These are phyloP conservation scores for Anoplius nigerrimus DNA, from an alignment of 2,888 invertebrate genomes.

Conservation along the genomic window DNA sequence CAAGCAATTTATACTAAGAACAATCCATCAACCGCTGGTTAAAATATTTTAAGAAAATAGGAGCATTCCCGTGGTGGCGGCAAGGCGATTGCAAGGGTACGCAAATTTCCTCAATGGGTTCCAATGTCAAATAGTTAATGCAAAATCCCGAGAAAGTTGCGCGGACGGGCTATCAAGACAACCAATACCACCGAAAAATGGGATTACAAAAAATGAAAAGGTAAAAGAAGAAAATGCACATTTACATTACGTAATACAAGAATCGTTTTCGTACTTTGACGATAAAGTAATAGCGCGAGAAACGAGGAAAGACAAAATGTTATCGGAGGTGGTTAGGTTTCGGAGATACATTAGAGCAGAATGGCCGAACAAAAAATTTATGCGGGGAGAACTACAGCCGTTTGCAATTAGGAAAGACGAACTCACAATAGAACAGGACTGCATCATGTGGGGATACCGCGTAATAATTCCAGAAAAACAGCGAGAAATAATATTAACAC, in stretches of 20 bases:
- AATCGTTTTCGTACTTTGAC: not conserved
- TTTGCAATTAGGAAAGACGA: slow-evolving; percentile 7
- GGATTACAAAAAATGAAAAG: not conserved
- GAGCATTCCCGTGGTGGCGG: slow-evolving; percentile 29
- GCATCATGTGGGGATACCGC: too few species aligned
- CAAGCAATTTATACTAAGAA: slow-evolving; percentile 28
- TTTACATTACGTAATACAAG: not conserved
- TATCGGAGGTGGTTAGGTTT: not conserved
- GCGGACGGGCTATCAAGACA: slow-evolving; percentile 31
- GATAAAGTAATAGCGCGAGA: too few species aligned
- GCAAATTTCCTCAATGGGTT: slow-evolving; percentile 33
- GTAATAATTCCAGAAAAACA: slow-evolving; percentile 52
- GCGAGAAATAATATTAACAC: slow-evolving; percentile 35
- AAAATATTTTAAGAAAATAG: slow-evolving; percentile 32
- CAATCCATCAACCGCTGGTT: slow-evolving; percentile 27
- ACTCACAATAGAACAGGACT: slow-evolving; percentile 27
- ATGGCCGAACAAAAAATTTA: not conserved
- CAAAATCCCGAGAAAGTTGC: slow-evolving; percentile 19
- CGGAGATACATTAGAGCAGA: not conserved
- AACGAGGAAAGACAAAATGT: not conserved
- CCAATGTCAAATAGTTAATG: slow-evolving; percentile 24
- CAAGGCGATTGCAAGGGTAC: slow-evolving; percentile 31
- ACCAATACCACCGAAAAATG: not conserved
- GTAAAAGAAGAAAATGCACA: not conserved
- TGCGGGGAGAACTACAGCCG: not conserved